Evolutionary conservation across 2,797 vertebrate species (phyloP).

Genomic region (Dendrocincla tyrannina): DNA sequence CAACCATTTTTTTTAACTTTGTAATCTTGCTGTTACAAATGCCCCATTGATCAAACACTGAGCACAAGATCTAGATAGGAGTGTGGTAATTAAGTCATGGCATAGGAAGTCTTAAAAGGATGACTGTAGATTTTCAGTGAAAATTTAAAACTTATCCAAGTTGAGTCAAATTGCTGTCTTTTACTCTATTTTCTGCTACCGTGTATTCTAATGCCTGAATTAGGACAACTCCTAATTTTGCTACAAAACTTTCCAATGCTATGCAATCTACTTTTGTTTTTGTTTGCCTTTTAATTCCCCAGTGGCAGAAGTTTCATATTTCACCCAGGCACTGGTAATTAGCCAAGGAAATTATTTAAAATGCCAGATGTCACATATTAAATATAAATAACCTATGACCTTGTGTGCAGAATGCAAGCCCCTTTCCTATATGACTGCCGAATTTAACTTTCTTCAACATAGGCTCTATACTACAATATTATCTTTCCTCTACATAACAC

Average conservation of each 20-base stretch:
- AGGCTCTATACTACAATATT: background rate
- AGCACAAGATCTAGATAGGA: background rate
- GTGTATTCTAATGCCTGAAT: background rate
- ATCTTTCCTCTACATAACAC: background rate
- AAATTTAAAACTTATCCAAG: background rate
- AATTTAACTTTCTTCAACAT: background rate
- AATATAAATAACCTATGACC: slow-evolving; percentile 63
- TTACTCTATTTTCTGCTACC: background rate
- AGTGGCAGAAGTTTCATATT: slow-evolving; percentile 29
- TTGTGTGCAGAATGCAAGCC: slow-evolving; percentile 17
- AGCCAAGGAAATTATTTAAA: slow-evolving; percentile 62
- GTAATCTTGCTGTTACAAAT: slow-evolving; percentile 40
- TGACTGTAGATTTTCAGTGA: background rate
- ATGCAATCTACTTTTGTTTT: slow-evolving; percentile 38
- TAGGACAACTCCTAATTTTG: background rate
- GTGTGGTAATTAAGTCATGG: background rate
- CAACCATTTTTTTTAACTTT: background rate
- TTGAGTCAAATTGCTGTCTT: background rate
- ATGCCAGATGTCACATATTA: slow-evolving; percentile 59
- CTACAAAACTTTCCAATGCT: slow-evolving; percentile 10
- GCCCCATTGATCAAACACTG: slow-evolving; percentile 21
- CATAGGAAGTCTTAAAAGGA: background rate
- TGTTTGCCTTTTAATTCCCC: slow-evolving; percentile 57
- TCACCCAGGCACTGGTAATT: slow-evolving; percentile 59
- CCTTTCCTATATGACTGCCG: slow-evolving; percentile 17